Conservation (phyloP, 1,140 invertebrate genomes). For the Orius insidiosus region DNA sequence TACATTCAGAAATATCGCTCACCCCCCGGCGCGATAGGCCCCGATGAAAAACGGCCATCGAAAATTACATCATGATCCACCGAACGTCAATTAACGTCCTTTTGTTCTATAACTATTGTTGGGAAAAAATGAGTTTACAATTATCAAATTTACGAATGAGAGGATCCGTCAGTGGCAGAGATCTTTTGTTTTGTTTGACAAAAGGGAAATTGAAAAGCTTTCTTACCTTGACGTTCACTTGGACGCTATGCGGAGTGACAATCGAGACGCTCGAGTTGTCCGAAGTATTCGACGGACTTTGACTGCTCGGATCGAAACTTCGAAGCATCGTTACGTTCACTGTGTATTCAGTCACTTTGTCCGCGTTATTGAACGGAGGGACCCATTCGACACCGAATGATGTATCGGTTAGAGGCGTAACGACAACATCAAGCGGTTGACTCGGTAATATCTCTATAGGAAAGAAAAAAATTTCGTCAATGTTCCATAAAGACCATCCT, state of each 20-base stretch:
- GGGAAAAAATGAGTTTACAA: too few relatives aligned
- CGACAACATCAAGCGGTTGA: conserved; percentile 45
- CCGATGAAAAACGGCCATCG: too few relatives aligned
- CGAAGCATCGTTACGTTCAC: conserved; percentile 52
- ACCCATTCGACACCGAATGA: conserved; percentile 50
- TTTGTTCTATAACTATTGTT: too few relatives aligned
- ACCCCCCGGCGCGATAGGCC: too few relatives aligned
- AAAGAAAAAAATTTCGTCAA: too few relatives aligned
- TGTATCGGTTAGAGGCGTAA: conserved; percentile 48
- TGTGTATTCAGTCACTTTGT: conserved; percentile 44
- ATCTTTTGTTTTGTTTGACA: too few relatives aligned
- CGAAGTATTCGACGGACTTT: background rate
- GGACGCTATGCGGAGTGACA: conserved; percentile 21
- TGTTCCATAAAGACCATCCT: background rate
- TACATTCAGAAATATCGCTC: too few relatives aligned
- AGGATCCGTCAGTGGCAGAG: too few relatives aligned
- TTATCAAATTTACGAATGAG: too few relatives aligned
- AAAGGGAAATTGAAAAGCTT: background rate
- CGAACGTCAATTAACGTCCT: too few relatives aligned
- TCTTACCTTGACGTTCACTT: conserved; percentile 23
- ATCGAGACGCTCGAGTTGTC: conserved; percentile 20
- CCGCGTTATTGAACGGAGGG: conserved; percentile 37
- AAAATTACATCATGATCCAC: too few relatives aligned
- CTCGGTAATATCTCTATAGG: conserved; percentile 49
- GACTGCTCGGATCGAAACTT: conserved; percentile 34